Evolutionary conservation across 2,888 invertebrate species (phyloP).

Genomic region (Subacronicta megacephala): DNA sequence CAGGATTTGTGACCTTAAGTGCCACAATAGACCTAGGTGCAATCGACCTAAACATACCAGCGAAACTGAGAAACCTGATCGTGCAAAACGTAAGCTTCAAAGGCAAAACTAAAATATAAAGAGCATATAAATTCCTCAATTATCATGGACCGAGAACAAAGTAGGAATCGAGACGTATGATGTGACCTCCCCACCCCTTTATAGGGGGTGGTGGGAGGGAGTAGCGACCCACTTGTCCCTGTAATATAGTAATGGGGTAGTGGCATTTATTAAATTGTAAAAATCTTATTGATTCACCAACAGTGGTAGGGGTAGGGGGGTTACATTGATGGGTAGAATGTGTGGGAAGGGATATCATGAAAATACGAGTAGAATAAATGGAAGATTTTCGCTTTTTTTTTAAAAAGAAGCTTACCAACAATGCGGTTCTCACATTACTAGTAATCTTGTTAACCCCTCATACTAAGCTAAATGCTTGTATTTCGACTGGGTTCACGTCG

Average conservation of each 20-base stretch:
- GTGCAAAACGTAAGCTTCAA: background rate
- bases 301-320: conserved; percentile 6
- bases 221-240: conserved; percentile 75
- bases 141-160: conserved; percentile 53
- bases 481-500: too few species aligned
- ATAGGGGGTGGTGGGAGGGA: conserved; percentile 48
- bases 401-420: too few species aligned
- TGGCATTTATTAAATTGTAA: conserved; percentile 63
- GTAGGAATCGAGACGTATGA: conserved; percentile 75
- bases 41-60: too few species aligned
- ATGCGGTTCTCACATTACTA: too few species aligned
- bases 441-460: too few species aligned
- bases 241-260: conserved; percentile 71
- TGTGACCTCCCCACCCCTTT: conserved; percentile 50
- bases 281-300: conserved; percentile 61
- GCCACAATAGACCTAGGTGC: too few species aligned
- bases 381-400: conserved; percentile 18
- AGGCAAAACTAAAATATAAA: conserved; percentile 45
- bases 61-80: too few species aligned
- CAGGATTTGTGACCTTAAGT: too few species aligned
- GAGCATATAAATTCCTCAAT: conserved; percentile 57
- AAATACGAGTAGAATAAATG: background rate
- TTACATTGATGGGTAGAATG: conserved; percentile 28
- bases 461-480: too few species aligned
- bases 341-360: conserved; percentile 3